Conservation (phyloP, 2,888 invertebrate species). For the Platypus cylindrus region DNA sequence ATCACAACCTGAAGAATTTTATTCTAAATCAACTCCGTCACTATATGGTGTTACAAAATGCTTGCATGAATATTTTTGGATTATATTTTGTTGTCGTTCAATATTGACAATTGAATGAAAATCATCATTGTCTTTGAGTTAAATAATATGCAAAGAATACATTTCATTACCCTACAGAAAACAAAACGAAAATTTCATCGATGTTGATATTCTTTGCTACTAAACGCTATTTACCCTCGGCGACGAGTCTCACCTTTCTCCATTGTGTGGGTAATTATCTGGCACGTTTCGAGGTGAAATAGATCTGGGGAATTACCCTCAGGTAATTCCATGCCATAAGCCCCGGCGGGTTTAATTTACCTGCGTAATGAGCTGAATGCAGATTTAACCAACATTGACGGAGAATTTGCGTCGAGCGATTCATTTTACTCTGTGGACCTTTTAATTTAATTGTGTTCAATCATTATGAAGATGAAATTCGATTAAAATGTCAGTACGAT, state of each 20-base stretch:
- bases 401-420: conserved; percentile 8
- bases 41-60: too few relatives aligned
- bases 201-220: conserved; percentile 5
- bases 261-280: conserved; percentile 15
- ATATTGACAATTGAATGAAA: too few relatives aligned
- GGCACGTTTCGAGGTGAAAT: conserved; percentile 15
- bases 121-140: too few relatives aligned
- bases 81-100: too few relatives aligned
- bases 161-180: too few relatives aligned
- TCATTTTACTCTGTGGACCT: conserved; percentile 14
- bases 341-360: conserved; percentile 30
- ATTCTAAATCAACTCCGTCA: too few relatives aligned
- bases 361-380: conserved; percentile 34
- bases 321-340: conserved; percentile 27
- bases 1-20: too few relatives aligned
- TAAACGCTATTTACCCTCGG: conserved; percentile 13
- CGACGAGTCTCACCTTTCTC: neutral
- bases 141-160: too few relatives aligned
- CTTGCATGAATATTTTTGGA: too few relatives aligned
- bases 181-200: conserved; percentile 4
- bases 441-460: conserved; percentile 16
- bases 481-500: too few relatives aligned
- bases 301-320: conserved; percentile 29
- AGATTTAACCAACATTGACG: conserved; percentile 18
- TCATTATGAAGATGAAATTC: conserved; percentile 15